A percentile compares a stretch with the other conserved stretches of the same genome.
Conservation (phyloP, 2,888 invertebrate genomes). For the Dioctria rufipes region DNA sequence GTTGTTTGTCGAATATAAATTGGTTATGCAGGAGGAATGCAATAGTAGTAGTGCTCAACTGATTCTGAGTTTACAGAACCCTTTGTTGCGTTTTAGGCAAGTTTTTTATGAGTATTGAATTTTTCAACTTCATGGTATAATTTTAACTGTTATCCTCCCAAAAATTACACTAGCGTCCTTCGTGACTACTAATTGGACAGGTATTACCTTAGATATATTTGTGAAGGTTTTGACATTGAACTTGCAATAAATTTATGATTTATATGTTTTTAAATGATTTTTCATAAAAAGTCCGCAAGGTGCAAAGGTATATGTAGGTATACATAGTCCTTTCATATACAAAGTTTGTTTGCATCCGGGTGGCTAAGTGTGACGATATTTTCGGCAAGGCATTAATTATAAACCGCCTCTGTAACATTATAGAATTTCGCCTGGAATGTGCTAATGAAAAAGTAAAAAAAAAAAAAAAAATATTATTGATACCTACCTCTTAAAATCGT, state of each 20-base stretch:
- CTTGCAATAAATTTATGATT: conserved; percentile 38
- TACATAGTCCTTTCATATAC: not conserved
- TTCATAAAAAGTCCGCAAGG: conserved; percentile 29
- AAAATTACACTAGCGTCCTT: conserved; percentile 23
- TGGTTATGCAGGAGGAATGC: conserved; percentile 11
- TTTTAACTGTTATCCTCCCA: conserved; percentile 11
- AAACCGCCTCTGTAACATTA: too few species aligned
- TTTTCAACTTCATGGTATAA: not conserved
- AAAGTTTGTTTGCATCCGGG: not conserved
- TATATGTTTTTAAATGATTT: conserved; percentile 35
- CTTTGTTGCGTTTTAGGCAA: conserved; percentile 42
- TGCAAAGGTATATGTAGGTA: not conserved
- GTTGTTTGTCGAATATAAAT: conserved; percentile 26
- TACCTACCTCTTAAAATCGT: too few species aligned
- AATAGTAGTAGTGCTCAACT: not conserved
- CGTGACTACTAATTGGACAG: conserved; percentile 15
- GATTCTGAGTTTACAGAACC: conserved; percentile 18
- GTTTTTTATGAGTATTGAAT: conserved; percentile 16
- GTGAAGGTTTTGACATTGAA: conserved; percentile 27
- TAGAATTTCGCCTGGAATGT: too few species aligned
- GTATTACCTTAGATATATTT: not conserved
- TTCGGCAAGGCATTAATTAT: conserved; percentile 13
- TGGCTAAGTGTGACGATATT: not conserved
- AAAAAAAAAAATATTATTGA: too few species aligned
- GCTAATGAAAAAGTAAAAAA: too few species aligned